phyloP scores from a whole-genome alignment of 2,113 vertebrate genomes.

The Eptatretus burgeri region DNA sequence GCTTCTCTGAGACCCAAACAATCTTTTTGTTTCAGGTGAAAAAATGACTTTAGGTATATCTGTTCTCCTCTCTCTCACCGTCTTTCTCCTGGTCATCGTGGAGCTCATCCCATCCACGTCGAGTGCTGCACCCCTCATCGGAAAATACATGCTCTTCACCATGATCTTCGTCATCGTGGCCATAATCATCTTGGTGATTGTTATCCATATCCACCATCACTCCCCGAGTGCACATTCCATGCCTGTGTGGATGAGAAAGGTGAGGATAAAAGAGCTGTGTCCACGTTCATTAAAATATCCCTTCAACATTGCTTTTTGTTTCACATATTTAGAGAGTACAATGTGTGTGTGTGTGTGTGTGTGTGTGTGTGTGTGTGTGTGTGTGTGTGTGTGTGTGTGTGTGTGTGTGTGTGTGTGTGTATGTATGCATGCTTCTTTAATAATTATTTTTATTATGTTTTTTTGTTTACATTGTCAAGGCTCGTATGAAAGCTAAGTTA shows the following conservation, averaged over 20 bases:
- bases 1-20: no score
- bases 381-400: no score
- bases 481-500: no score
- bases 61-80: constrained; percentile 65
- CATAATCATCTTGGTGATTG: constrained; percentile 79
- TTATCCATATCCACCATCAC: constrained; percentile 92
- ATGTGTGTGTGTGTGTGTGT: no score
- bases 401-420: no score
- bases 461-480: no score
- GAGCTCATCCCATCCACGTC: constrained; percentile 92
- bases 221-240: constrained; percentile 83
- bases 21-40: constrained; percentile 31
- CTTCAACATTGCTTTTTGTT: no score
- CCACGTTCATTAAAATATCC: no score
- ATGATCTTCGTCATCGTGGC: constrained; percentile 90
- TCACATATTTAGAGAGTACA: no score
- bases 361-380: no score
- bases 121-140: constrained; percentile 70
- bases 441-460: no score
- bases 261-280: constrained; percentile 13
- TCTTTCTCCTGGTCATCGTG: constrained; percentile 89
- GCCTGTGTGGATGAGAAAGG: constrained; percentile 77
- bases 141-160: constrained; percentile 98
- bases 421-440: no score
- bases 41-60: constrained; percentile 98